Evolutionary conservation across 1,140 invertebrate species (phyloP).

Genomic region (Brachionus rubens): DNA sequence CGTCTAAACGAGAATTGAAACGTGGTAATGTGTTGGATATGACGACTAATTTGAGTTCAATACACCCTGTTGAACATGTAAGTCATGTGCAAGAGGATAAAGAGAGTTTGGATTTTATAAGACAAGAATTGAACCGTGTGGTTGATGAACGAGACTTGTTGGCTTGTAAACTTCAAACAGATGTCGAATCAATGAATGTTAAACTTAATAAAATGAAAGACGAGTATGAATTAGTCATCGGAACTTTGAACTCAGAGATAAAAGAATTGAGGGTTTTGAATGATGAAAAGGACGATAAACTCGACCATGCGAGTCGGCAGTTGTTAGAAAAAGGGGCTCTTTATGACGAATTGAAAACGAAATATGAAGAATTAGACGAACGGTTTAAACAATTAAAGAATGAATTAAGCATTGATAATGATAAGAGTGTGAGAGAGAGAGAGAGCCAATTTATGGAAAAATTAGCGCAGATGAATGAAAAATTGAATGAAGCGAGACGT

Average conservation of each 20-base stretch:
- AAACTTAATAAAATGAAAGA: constrained; percentile 22
- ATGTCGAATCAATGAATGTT: not conserved
- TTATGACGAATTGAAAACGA: constrained; percentile 4
- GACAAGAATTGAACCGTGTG: not conserved
- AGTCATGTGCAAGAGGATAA: not conserved
- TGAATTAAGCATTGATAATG: not conserved
- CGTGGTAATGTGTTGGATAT: constrained; percentile 1
- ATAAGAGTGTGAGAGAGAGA: constrained; percentile 15
- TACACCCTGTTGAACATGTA: not conserved
- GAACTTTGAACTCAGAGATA: constrained; percentile 6
- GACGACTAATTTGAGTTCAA: constrained; percentile 2
- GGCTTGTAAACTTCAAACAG: not conserved
- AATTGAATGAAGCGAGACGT: constrained; percentile 35
- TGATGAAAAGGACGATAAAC: not conserved
- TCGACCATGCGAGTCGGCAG: not conserved
- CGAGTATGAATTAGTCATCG: constrained; percentile 7
- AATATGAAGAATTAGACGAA: constrained; percentile 20
- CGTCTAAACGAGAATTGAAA: not conserved
- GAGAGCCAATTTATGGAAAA: constrained; percentile 34
- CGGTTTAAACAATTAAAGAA: not conserved
- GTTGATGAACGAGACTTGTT: constrained; percentile 1
- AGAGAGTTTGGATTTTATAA: not conserved
- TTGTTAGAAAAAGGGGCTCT: constrained; percentile 19
- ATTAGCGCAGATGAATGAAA: constrained; percentile 11
- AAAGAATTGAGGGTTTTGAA: constrained; percentile 13